These are phyloP conservation scores for Papilio polytes DNA, from an alignment of 1,140 invertebrate genomes.

Conservation along the genomic window DNA sequence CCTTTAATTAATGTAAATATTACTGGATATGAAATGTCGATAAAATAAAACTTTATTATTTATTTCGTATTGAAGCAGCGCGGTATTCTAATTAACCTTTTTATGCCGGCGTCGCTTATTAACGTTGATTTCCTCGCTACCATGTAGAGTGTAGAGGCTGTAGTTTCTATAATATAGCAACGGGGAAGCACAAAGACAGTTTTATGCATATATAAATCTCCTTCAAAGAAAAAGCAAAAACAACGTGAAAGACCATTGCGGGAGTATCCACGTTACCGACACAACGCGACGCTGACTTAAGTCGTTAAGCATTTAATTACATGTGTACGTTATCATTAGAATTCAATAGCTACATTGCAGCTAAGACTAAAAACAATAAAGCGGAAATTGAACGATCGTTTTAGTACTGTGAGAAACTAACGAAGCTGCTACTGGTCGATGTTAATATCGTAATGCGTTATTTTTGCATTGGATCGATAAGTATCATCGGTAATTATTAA, in stretches of 20 bases:
- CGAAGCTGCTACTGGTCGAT: not conserved
- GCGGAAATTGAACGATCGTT: constrained; percentile 38
- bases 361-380: constrained; percentile 32
- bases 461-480: constrained; percentile 62
- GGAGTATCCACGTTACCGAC: not conserved
- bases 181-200: constrained; percentile 20
- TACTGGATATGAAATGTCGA: constrained; percentile 9
- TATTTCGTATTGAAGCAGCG: not conserved
- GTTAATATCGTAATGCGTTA: constrained; percentile 42
- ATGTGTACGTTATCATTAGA: constrained; percentile 36
- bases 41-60: constrained; percentile 7
- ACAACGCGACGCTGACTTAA: constrained; percentile 19
- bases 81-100: constrained; percentile 26
- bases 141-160: not conserved
- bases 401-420: constrained; percentile 31
- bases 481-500: constrained; percentile 79
- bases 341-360: constrained; percentile 24
- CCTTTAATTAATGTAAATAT: constrained; percentile 37
- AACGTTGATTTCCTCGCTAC: constrained; percentile 10
- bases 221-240: constrained; percentile 8
- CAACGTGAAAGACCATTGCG: constrained; percentile 15
- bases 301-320: constrained; percentile 37
- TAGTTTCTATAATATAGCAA: constrained; percentile 2
- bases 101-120: constrained; percentile 7
- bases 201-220: constrained; percentile 14